Percentiles rank a stretch among this genome's conserved stretches.
Conservation (phyloP, 2,113 vertebrate genomes). For the Neolamprologus sp. region DNA sequence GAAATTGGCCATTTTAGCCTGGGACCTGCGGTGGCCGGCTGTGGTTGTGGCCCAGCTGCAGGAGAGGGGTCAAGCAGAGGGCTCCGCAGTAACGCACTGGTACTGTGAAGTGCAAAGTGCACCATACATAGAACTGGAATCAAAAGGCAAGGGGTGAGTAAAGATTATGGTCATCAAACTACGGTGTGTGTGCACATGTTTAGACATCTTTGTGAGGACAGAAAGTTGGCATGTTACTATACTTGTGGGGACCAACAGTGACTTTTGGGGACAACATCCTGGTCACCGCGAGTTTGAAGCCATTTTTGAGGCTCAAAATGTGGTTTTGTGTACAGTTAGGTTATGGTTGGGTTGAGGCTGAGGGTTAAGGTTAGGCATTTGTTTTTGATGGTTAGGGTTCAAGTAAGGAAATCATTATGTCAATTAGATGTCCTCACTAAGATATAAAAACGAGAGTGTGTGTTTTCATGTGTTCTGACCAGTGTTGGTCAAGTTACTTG, state of each 20-base stretch:
- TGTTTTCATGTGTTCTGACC: not conserved
- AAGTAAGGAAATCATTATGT: accelerated
- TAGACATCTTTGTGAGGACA: not conserved
- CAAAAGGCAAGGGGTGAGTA: not conserved
- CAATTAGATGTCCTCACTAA: not conserved
- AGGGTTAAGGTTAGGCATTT: accelerated
- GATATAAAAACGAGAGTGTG: not conserved
- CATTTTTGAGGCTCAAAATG: not conserved
- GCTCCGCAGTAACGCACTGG: not conserved
- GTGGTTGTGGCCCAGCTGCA: not conserved
- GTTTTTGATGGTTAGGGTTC: not conserved
- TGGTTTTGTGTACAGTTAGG: not conserved
- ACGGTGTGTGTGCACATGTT: accelerated
- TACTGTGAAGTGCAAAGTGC: not conserved
- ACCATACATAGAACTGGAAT: not conserved
- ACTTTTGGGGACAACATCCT: not conserved
- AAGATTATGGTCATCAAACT: not conserved
- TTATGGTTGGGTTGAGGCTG: not conserved
- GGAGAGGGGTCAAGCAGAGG: not conserved
- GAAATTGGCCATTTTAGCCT: accelerated
- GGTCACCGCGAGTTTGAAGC: accelerated
- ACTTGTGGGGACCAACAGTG: not conserved
- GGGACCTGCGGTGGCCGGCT: not conserved
- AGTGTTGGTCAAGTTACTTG: no score
- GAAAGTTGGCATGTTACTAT: accelerated